phyloP scores from a whole-genome alignment of 2,113 vertebrate genomes.

The Toxostoma redivivum region DNA sequence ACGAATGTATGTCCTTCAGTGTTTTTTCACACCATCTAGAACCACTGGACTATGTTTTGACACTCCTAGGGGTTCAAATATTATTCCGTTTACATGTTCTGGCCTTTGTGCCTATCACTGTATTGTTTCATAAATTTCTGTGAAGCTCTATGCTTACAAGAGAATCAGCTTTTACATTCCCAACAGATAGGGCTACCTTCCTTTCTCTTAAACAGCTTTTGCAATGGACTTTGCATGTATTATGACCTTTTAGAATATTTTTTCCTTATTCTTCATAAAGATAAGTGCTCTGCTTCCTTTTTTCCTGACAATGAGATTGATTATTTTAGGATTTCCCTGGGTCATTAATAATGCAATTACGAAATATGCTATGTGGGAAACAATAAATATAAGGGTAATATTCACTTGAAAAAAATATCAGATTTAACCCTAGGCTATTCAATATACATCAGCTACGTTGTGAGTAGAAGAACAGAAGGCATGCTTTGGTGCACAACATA shows the following conservation, averaged over 20 bases:
- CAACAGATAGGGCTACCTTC: neutral
- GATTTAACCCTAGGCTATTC: conserved; percentile 19
- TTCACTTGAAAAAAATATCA: neutral
- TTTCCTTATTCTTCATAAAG: neutral
- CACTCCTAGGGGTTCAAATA: neutral
- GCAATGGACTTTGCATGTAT: neutral
- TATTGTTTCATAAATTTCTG: neutral
- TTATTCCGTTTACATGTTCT: neutral
- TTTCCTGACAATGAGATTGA: conserved; percentile 1
- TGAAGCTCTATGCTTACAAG: neutral
- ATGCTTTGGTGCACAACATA: neutral
- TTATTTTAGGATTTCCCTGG: neutral
- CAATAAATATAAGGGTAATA: neutral
- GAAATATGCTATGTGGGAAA: neutral
- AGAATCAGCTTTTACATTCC: neutral
- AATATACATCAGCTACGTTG: neutral
- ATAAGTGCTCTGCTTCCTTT: neutral
- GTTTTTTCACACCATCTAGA: neutral
- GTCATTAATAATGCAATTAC: conserved; percentile 48
- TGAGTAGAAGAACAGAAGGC: neutral
- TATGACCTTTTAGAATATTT: neutral
- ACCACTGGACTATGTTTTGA: neutral
- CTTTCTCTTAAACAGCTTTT: neutral
- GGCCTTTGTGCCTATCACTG: neutral
- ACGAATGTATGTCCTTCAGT: neutral